These are phyloP conservation scores for Artibeus jamaicensis DNA, from an alignment of 2,797 vertebrate genomes.

Conservation along the genomic window DNA sequence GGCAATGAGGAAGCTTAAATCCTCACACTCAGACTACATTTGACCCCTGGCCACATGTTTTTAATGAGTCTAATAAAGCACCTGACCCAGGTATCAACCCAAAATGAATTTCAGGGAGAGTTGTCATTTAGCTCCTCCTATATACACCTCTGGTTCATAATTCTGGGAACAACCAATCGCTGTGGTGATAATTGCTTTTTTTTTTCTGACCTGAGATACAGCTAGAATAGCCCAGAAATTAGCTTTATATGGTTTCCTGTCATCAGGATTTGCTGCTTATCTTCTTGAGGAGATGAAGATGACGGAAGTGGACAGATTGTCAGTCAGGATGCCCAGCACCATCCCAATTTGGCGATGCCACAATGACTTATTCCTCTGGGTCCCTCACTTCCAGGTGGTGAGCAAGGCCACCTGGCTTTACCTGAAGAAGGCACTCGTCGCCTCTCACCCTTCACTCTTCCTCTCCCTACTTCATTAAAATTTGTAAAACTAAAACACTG, in stretches of 20 bases:
- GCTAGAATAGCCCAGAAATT: not conserved
- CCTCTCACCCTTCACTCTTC: not conserved
- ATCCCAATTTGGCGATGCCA: not conserved
- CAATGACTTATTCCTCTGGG: not conserved
- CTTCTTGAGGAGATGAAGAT: not conserved
- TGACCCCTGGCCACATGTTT: not conserved
- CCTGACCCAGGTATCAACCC: not conserved
- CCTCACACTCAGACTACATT: not conserved
- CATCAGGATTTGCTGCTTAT: not conserved
- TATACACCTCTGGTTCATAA: not conserved
- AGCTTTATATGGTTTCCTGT: not conserved
- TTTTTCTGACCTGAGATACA: not conserved
- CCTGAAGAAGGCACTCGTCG: not conserved
- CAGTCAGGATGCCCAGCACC: not conserved
- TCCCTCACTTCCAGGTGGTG: not conserved
- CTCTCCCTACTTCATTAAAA: not conserved
- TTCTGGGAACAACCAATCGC: not conserved
- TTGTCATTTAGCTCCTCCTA: not conserved
- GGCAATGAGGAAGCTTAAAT: conserved; percentile 20
- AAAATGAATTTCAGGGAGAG: conserved; percentile 37
- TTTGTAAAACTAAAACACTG: not conserved
- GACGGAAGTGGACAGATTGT: not conserved
- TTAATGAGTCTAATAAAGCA: conserved; percentile 6
- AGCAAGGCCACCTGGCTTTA: not conserved
- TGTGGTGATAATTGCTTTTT: not conserved